phyloP scores from a whole-genome alignment of 2,797 vertebrate species.

The Halcyon badia region DNA sequence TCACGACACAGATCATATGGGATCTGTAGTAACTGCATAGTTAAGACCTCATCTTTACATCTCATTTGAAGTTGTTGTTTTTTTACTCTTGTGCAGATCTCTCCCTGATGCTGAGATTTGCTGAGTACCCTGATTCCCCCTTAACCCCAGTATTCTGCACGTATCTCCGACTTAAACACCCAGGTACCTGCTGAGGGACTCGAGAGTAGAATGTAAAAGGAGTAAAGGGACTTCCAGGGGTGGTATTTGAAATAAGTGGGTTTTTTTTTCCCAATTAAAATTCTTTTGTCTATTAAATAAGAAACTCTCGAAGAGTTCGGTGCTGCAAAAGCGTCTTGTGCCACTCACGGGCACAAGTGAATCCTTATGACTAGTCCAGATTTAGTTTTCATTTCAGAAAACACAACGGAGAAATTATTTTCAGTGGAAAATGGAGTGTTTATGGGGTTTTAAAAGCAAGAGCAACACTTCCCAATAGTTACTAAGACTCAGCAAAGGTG shows the following conservation, averaged over 20 bases:
- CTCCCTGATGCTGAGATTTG: background rate
- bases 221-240: slow-evolving; percentile 4
- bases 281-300: background rate
- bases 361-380: background rate
- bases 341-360: background rate
- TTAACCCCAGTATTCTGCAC: background rate
- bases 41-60: slow-evolving; percentile 41
- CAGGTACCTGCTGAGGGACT: background rate
- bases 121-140: background rate
- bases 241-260: background rate
- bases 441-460: background rate
- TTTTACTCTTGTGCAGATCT: background rate
- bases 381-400: background rate
- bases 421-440: background rate
- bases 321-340: background rate
- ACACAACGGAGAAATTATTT: background rate
- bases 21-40: background rate
- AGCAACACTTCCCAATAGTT: background rate
- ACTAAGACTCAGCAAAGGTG: too few relatives aligned
- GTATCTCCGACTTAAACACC: background rate
- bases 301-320: background rate
- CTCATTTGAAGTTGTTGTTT: slow-evolving; percentile 1
- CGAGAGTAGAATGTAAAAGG: background rate
- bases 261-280: background rate
- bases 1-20: background rate